phyloP scores from a whole-genome alignment of 2,797 vertebrate species.

The Taeniopygia guttata region DNA sequence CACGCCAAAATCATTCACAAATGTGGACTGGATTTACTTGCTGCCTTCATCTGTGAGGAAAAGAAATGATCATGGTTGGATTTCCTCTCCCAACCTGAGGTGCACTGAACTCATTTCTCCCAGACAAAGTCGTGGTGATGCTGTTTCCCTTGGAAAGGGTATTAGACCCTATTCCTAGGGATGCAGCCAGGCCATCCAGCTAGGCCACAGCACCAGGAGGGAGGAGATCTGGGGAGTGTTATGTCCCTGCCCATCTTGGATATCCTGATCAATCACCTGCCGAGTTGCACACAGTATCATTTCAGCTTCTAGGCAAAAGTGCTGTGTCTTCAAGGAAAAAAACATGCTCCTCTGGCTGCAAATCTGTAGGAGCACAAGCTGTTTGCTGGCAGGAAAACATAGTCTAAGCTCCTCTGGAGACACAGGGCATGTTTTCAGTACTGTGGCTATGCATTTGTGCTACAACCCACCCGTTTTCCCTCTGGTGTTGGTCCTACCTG shows the following conservation, averaged over 20 bases:
- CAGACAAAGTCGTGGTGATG: not conserved
- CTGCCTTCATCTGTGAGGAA: not conserved
- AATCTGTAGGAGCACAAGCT: not conserved
- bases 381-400: not conserved
- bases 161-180: not conserved
- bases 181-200: not conserved
- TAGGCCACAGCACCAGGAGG: not conserved
- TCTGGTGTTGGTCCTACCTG: constrained; percentile 62
- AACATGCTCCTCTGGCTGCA: not conserved
- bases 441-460: not conserved
- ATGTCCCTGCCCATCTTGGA: not conserved
- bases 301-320: not conserved
- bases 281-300: not conserved
- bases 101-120: not conserved
- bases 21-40: not conserved
- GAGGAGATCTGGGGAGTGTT: not conserved
- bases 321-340: not conserved
- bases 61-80: not conserved
- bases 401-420: not conserved
- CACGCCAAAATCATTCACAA: not conserved
- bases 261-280: not conserved
- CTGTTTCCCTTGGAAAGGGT: not conserved
- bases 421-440: not conserved
- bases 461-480: accelerated
- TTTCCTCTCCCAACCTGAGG: not conserved